phyloP scores from a whole-genome alignment of 2,113 vertebrate species.

The Lamprotornis superbus region DNA sequence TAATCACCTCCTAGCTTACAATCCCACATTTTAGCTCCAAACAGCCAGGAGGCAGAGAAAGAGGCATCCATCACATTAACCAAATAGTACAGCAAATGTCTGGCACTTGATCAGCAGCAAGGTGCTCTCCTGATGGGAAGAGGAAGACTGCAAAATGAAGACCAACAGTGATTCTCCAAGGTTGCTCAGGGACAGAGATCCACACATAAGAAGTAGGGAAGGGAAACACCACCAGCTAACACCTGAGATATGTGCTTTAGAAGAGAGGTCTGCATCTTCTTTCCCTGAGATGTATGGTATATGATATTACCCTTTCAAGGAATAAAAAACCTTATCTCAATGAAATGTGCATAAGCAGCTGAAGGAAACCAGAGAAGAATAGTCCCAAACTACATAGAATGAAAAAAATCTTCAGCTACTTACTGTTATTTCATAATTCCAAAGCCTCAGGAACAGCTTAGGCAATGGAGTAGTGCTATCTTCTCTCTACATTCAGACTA shows the following conservation, averaged over 20 bases:
- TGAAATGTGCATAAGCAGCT: not conserved
- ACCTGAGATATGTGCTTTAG: not conserved
- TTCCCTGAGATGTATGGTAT: not conserved
- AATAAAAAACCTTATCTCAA: not conserved
- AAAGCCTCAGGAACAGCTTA: not conserved
- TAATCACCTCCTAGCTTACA: conserved; percentile 67
- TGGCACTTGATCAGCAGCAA: not conserved
- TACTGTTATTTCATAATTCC: not conserved
- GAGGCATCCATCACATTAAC: conserved; percentile 64
- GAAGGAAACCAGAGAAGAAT: not conserved
- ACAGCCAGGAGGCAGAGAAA: conserved; percentile 43
- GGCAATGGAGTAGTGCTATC: not conserved
- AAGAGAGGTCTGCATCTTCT: not conserved
- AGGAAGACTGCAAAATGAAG: not conserved
- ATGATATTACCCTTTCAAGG: not conserved
- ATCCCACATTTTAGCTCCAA: conserved; percentile 49
- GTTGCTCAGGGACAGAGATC: not conserved
- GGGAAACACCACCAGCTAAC: not conserved
- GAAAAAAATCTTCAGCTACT: not conserved
- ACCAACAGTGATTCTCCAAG: not conserved
- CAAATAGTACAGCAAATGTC: conserved; percentile 28
- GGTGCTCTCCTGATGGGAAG: not conserved
- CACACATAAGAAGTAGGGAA: not conserved
- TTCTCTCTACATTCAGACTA: not conserved
- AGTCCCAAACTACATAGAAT: not conserved